Base-by-base conservation (phyloP, 2,113 vertebrate species). In the Lucifuga dentata region DNA sequence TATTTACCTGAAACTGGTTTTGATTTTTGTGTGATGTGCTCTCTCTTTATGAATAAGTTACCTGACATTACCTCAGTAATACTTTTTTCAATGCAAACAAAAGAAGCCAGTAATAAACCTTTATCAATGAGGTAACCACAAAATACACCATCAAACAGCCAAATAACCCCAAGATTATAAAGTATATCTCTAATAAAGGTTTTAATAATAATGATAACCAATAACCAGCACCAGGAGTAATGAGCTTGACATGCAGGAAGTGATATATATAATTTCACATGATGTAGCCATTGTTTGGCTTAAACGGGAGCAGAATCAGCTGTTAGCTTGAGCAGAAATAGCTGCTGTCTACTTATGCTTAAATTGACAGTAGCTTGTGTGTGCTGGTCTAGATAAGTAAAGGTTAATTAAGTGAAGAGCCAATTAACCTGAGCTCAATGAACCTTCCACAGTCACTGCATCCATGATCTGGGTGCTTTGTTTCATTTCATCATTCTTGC, bases 381-480 rank as follows among this genome's bases (percentile, higher is more conserved):
- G 23, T 35, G 21, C 61, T 68, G 11, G 8, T 4, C 11, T 12
- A 9, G 17, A 26, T 64, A 32, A 21, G 35, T 32, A 2, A 17
- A 51, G 24, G 35, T 67, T 50, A 62, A 72, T 68, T 50, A 55
- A 26, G 66, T 59, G 36, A 65, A 57, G 29, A 73, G 60, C 39
- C 52, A 63, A 45, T 64, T 61, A 49, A 56, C 35, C 36, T 60
- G 65, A 77, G 63, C 58, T 71, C 71, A 57, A 2, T 15, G 13
- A 77, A 51, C 49, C 11, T 62, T 43, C 13, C 12, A 8, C 24
- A 6, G 59, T 70, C 48, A 8, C 44, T 70, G 57, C 15, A 68
- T 68, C 52, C 13, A 1, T 23, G 35, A 45, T 73, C 32, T 9
- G 8, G 35, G 50, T 5, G 2, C 26, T 74, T 56, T 70, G 23